These are phyloP conservation scores for Zaprionus camerounensis DNA, from an alignment of 1,140 invertebrate genomes.

Conservation along the genomic window DNA sequence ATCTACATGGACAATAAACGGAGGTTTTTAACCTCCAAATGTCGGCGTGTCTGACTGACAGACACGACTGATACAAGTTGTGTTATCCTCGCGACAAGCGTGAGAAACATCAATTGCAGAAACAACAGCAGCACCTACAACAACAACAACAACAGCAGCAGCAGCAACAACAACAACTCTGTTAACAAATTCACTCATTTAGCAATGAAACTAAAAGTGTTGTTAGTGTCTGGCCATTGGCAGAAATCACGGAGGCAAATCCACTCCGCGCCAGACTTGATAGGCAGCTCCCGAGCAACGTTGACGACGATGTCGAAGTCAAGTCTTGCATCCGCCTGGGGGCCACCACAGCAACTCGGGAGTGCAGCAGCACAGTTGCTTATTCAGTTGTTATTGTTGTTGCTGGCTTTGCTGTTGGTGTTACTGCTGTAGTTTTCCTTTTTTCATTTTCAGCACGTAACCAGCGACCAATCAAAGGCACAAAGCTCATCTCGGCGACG, in stretches of 20 bases:
- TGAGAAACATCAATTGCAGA: slow-evolving; percentile 50
- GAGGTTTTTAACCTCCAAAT: slow-evolving; percentile 39
- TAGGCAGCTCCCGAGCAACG: slow-evolving; percentile 69
- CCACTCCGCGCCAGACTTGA: slow-evolving; percentile 51
- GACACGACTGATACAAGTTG: slow-evolving; percentile 23
- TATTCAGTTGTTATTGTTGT: slow-evolving; percentile 17
- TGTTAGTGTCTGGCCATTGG: slow-evolving; percentile 73
- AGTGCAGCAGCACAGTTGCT: slow-evolving; percentile 14
- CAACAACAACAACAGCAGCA: slow-evolving; percentile 22
- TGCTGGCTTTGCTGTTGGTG: slow-evolving; percentile 18
- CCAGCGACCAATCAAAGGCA: slow-evolving; percentile 76
- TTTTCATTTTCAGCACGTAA: slow-evolving; percentile 69
- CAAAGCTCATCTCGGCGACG: slow-evolving; percentile 58
- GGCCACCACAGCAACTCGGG: slow-evolving; percentile 38
- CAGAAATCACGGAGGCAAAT: slow-evolving; percentile 35
- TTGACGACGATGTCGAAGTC: slow-evolving; percentile 27
- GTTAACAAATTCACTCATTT: slow-evolving; percentile 80
- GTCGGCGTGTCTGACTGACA: slow-evolving; percentile 17
- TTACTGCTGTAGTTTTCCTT: slow-evolving; percentile 17
- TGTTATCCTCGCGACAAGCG: slow-evolving; percentile 37
- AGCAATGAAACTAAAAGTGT: slow-evolving; percentile 80
- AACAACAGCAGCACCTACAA: slow-evolving; percentile 64
- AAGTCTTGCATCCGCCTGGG: slow-evolving; percentile 70
- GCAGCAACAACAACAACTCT: slow-evolving; percentile 41
- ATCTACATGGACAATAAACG: slow-evolving; percentile 16